These are phyloP conservation scores for Tetramorium parvispinum DNA, from an alignment of 1,140 invertebrate genomes.

Conservation along the genomic window DNA sequence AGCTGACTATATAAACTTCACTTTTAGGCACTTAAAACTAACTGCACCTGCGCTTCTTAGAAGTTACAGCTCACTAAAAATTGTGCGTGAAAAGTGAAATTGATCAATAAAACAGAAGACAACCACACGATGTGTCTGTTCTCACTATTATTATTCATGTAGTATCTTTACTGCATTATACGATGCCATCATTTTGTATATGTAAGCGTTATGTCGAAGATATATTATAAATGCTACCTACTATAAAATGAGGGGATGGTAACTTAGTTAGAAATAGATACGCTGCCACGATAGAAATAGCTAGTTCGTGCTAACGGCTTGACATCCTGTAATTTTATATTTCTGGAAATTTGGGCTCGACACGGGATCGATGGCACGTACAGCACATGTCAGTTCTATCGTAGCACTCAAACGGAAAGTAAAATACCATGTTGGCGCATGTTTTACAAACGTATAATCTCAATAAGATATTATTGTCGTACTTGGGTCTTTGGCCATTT, in stretches of 20 bases:
- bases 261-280: neutral
- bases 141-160: neutral
- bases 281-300: neutral
- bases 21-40: neutral
- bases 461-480: slow-evolving; percentile 27
- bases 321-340: neutral
- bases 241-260: neutral
- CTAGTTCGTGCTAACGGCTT: neutral
- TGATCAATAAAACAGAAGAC: neutral
- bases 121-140: neutral
- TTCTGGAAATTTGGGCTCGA: neutral
- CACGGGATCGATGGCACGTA: neutral
- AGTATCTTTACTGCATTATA: neutral
- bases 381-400: neutral
- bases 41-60: neutral
- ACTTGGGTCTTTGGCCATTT: slow-evolving; percentile 30
- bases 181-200: neutral
- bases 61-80: neutral
- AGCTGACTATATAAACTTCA: neutral
- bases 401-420: neutral
- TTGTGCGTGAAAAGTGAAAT: neutral
- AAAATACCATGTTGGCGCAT: slow-evolving; percentile 13
- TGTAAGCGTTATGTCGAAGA: neutral
- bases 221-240: neutral
- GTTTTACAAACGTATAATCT: slow-evolving; percentile 12